Conservation (phyloP, 1,140 invertebrate species). For the Drosophila prosaltans region DNA sequence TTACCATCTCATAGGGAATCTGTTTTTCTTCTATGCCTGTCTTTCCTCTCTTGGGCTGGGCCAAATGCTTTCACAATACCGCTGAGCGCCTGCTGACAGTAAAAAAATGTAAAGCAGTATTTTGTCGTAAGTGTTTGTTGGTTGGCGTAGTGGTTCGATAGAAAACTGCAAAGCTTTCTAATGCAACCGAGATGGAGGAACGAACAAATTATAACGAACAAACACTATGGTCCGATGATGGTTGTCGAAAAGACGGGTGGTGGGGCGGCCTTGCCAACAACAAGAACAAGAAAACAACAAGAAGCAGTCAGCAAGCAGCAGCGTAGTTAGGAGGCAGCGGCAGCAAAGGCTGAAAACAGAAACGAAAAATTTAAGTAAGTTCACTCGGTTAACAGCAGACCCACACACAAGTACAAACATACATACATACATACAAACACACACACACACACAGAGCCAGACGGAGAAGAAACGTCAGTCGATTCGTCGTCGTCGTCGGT, state of each 20-base stretch:
- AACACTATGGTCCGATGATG: neutral
- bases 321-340: slow-evolving; percentile 22
- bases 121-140: neutral
- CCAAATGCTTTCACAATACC: slow-evolving; percentile 11
- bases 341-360: slow-evolving; percentile 43
- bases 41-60: slow-evolving; percentile 1
- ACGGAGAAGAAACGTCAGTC: slow-evolving; percentile 27
- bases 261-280: slow-evolving; percentile 52
- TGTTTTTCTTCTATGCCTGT: too few relatives aligned
- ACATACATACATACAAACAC: slow-evolving; percentile 19
- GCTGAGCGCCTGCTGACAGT: slow-evolving; percentile 48
- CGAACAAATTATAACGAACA: slow-evolving; percentile 6
- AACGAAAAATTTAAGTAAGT: slow-evolving; percentile 77
- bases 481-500: slow-evolving; percentile 28
- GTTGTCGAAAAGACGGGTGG: neutral
- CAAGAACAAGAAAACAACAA: slow-evolving; percentile 62
- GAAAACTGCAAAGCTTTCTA: slow-evolving; percentile 64
- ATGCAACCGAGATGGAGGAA: slow-evolving; percentile 26
- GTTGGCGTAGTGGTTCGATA: neutral
- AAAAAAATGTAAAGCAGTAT: slow-evolving; percentile 15
- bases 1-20: neutral
- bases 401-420: slow-evolving; percentile 5
- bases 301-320: slow-evolving; percentile 39
- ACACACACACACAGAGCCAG: slow-evolving; percentile 24
- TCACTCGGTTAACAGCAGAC: slow-evolving; percentile 69